These are phyloP conservation scores for Perccottus glenii DNA, from an alignment of 2,113 vertebrate species.

Conservation along the genomic window DNA sequence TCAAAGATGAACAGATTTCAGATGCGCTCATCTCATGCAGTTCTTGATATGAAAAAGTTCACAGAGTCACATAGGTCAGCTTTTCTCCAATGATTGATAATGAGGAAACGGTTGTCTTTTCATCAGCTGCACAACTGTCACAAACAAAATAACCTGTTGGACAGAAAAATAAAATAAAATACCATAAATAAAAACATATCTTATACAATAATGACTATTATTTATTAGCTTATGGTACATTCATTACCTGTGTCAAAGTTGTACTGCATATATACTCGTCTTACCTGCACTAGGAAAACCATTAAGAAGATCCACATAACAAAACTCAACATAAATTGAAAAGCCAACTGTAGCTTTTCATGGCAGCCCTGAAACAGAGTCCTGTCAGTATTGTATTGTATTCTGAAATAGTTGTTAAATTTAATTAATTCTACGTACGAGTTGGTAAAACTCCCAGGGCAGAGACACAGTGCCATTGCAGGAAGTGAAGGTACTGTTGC, in stretches of 20 bases:
- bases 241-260: no score
- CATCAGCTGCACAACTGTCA: conserved; percentile 62
- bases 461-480: conserved; percentile 56
- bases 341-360: conserved; percentile 39
- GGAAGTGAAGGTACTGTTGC: conserved; percentile 51
- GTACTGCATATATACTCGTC: not conserved
- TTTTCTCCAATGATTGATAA: conserved; percentile 47
- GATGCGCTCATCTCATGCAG: not conserved
- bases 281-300: conserved; percentile 60
- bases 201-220: not conserved
- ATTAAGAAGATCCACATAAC: conserved; percentile 32
- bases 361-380: conserved; percentile 63
- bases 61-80: conserved; percentile 15
- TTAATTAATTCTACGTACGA: conserved; percentile 35
- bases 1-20: not conserved
- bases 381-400: not conserved
- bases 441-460: conserved; percentile 51
- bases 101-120: conserved; percentile 5
- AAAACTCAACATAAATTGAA: conserved; percentile 44
- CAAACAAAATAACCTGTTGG: conserved; percentile 45
- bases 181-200: not conserved
- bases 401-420: not conserved
- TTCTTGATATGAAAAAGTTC: not conserved
- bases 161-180: not conserved
- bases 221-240: no score